Evolutionary conservation across 2,797 vertebrate species (phyloP).

Genomic region (Acipenser transmontanus): DNA sequence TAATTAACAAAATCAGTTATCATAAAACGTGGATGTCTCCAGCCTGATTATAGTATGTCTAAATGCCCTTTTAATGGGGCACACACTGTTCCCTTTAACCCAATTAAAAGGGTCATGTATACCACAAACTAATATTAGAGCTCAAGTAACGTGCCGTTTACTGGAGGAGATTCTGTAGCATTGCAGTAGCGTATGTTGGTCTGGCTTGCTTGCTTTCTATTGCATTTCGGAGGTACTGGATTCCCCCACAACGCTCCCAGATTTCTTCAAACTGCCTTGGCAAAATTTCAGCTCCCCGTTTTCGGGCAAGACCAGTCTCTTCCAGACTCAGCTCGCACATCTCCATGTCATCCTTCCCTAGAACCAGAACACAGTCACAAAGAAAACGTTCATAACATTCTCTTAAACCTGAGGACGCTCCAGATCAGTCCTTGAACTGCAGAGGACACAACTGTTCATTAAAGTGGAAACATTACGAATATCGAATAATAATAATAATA

Average conservation of each 20-base stretch:
- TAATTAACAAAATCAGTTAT: constrained; percentile 48
- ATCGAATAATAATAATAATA: too few relatives aligned
- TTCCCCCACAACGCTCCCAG: constrained; percentile 92
- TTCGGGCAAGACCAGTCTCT: constrained; percentile 90
- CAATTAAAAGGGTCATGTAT: constrained; percentile 10
- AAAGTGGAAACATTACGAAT: too few relatives aligned
- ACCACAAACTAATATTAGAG: rapidly evolving
- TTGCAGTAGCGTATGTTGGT: constrained; percentile 89
- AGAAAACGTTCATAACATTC: too few relatives aligned
- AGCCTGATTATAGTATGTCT: constrained; percentile 37
- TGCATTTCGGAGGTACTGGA: constrained; percentile 84
- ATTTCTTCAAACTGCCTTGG: constrained; percentile 89
- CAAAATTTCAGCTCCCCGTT: constrained; percentile 89
- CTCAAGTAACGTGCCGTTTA: constrained; percentile 36
- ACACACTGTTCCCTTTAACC: constrained; percentile 53
- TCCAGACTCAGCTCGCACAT: constrained; percentile 97
- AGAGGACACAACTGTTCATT: too few relatives aligned
- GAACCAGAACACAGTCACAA: neutral
- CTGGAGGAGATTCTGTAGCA: constrained; percentile 82
- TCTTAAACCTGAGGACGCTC: too few relatives aligned
- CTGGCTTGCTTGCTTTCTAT: constrained; percentile 88
- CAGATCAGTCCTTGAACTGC: too few relatives aligned
- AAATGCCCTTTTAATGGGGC: constrained; percentile 36
- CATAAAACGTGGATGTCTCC: constrained; percentile 50
- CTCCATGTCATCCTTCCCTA: constrained; percentile 97